Percentiles rank a stretch among this genome's conserved stretches.
These are phyloP conservation scores for Bufo bufo DNA, from an alignment of 2,113 vertebrate species.

Conservation along the genomic window DNA sequence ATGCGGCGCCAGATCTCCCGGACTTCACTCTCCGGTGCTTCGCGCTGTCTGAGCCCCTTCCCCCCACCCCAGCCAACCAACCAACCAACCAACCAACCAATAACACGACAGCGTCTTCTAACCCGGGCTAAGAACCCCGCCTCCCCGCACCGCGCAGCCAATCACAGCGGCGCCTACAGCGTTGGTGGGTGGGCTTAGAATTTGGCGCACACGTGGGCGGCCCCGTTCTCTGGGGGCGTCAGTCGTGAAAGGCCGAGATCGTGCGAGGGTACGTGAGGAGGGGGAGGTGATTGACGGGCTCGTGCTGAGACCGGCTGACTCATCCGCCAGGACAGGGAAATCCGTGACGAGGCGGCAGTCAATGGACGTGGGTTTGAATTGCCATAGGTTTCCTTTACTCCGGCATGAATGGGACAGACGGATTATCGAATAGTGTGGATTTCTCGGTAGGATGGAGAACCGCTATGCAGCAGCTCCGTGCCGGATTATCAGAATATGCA, in stretches of 20 bases:
- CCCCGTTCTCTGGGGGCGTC: slow-evolving; percentile 23
- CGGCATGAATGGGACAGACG: background rate
- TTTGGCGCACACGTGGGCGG: slow-evolving; percentile 18
- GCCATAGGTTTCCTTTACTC: background rate
- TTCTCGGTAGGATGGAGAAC: too few species aligned
- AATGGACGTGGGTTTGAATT: background rate
- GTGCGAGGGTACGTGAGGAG: slow-evolving; percentile 41
- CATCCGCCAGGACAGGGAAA: background rate
- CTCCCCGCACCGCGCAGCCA: slow-evolving; percentile 48
- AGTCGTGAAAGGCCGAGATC: slow-evolving; percentile 65
- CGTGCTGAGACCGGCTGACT: background rate
- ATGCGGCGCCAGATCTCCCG: slow-evolving; percentile 29
- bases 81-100: slow-evolving; percentile 64
- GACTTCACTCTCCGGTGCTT: background rate
- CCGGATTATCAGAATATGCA: too few species aligned
- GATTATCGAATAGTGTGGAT: background rate
- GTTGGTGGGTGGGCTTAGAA: background rate
- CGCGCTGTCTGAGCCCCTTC: background rate
- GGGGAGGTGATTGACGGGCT: slow-evolving; percentile 55
- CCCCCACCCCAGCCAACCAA: too few species aligned
- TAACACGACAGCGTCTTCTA: slow-evolving; percentile 65
- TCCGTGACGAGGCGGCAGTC: background rate
- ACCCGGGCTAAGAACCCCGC: slow-evolving; percentile 60
- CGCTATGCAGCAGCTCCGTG: too few species aligned
- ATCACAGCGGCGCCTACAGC: slow-evolving; percentile 17